Evolutionary conservation across 2,797 vertebrate genomes (phyloP).

Genomic region (Syngnathus rostellatus): DNA sequence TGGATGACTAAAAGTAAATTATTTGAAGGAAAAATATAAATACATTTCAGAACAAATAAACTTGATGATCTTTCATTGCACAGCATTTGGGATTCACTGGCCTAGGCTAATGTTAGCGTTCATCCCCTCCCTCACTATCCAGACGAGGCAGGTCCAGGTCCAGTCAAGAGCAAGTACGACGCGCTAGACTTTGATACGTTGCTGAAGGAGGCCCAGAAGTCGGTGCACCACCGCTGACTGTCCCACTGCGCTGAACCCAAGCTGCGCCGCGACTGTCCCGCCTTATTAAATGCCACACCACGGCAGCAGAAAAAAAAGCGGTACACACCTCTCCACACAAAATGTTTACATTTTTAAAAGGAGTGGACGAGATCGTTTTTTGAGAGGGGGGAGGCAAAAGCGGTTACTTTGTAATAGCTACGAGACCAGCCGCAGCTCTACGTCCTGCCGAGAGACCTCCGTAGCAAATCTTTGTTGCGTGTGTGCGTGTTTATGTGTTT

Average conservation of each 20-base stretch:
- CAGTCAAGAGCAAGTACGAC: conserved; percentile 95
- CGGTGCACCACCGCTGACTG: conserved; percentile 91
- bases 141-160: conserved; percentile 77
- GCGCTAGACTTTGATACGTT: conserved; percentile 98
- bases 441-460: conserved; percentile 43
- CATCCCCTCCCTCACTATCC: not conserved
- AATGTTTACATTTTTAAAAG: conserved; percentile 98
- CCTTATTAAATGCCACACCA: conserved; percentile 25
- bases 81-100: not conserved
- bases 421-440: not conserved
- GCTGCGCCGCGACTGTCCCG: not conserved
- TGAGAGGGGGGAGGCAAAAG: conserved; percentile 7
- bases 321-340: conserved; percentile 81
- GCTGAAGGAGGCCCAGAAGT: conserved; percentile 96
- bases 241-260: conserved; percentile 47
- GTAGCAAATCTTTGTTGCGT: conserved; percentile 68
- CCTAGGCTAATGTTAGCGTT: not conserved
- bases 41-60: too few species aligned
- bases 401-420: conserved; percentile 1
- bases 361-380: conserved; percentile 66
- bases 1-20: too few species aligned
- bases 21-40: too few species aligned
- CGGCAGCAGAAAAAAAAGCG: conserved; percentile 60
- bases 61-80: not conserved
- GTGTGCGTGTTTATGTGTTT: conserved; percentile 35